Evolutionary conservation across 2,113 vertebrate species (phyloP), one percentile per base, ranked within the genome.

Genomic region (Calyptommatus sinebrachiatus): DNA sequence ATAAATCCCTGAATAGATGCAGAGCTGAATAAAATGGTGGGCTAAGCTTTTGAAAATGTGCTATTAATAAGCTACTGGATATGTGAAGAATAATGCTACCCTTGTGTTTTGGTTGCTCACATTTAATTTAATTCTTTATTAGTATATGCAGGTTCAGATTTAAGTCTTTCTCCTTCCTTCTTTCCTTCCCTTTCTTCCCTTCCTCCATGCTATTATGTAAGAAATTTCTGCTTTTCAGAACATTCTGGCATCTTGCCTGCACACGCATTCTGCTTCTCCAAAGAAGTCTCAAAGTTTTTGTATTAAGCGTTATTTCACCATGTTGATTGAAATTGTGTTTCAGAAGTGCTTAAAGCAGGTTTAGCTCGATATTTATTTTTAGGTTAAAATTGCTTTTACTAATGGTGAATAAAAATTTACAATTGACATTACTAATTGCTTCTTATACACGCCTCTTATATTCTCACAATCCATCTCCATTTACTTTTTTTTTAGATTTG

Each of bases 371-470:
- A 70, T 70, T 70, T 69, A 69, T 69, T 70, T 70, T 70, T 70
- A 73, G 71, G n/a, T 48, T 73, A 26, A 57, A 73, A 14, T 22
- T 73, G 53, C 50, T 31, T 57, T 73, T 50, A 57, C 12, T 2
- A 28, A 57, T 31, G 50, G 53, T 28, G 21, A 53, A 28, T 20
- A 24, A 31, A 73, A 21, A 57, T 28, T n/a, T 73, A 29, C 48
- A 57, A 31, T 73, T 57, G 46, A 57, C n/a, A 53, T 57, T 73
- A 50, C 71, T 73, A 73, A 57, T 73, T 73, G 48, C 71, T 73
- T 57, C 48, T 57, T 21, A 57, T 73, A 18, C n/a, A 73, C 29
- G n/a, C 50, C 16, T 57, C 31, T 16, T 73, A 73, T 57, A 73
- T 57, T 53, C 46, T 53, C 10, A 20, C 18, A 72, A 26, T 72